Evolutionary conservation across 2,888 invertebrate genomes (phyloP).

Genomic region (Tromatobia lineatoria): DNA sequence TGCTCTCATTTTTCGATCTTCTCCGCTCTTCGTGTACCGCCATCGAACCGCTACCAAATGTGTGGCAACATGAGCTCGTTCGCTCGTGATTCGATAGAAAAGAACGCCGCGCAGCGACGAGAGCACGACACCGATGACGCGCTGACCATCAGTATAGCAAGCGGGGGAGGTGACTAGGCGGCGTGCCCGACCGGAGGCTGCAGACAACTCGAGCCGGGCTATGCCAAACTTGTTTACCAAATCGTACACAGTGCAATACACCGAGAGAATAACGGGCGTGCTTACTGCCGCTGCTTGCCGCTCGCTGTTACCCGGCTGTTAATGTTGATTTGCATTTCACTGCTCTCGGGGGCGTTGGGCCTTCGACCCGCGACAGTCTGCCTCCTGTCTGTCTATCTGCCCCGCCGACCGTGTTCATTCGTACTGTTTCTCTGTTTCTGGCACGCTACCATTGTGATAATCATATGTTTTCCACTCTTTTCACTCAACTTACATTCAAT

Average conservation of each 20-base stretch:
- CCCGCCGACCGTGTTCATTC: slow-evolving; percentile 8
- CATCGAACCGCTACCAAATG: not conserved
- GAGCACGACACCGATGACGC: slow-evolving; percentile 41
- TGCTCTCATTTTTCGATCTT: not conserved
- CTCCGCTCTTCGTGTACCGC: not conserved
- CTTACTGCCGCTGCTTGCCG: slow-evolving; percentile 35
- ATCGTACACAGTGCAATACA: slow-evolving; percentile 54
- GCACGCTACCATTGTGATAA: slow-evolving; percentile 17
- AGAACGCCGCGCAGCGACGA: slow-evolving; percentile 16
- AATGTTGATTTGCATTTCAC: slow-evolving; percentile 67
- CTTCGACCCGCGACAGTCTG: slow-evolving; percentile 49
- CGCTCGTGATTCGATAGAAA: not conserved
- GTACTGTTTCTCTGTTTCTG: slow-evolving; percentile 12
- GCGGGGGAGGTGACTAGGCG: not conserved
- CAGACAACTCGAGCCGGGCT: slow-evolving; percentile 31
- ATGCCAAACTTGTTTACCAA: slow-evolving; percentile 62
- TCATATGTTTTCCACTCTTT: slow-evolving; percentile 14
- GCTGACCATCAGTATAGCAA: slow-evolving; percentile 19
- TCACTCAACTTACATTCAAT: not conserved
- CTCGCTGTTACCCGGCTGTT: slow-evolving; percentile 55
- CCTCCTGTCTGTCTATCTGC: slow-evolving; percentile 49
- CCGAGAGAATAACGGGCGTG: slow-evolving; percentile 62
- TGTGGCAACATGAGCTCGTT: not conserved
- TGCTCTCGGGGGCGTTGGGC: slow-evolving; percentile 63
- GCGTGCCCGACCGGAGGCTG: slow-evolving; percentile 25